phyloP scores from a whole-genome alignment of 2,113 vertebrate genomes.

The Condylura cristata region DNA sequence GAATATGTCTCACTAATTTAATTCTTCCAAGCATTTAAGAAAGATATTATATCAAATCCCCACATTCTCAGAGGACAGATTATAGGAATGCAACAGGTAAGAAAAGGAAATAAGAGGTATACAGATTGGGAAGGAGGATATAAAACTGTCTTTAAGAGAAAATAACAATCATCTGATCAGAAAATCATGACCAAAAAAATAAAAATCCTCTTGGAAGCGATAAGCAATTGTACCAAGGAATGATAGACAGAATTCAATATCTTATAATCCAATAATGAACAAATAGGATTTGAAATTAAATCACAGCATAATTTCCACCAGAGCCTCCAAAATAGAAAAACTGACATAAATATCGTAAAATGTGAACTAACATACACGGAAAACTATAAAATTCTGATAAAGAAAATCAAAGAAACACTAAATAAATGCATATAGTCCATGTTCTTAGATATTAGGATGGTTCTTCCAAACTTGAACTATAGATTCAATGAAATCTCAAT shows the following conservation, averaged over 20 bases:
- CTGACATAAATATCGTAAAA: not conserved
- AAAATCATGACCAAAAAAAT: not conserved
- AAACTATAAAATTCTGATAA: no score
- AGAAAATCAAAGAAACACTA: not conserved
- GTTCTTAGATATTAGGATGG: not conserved
- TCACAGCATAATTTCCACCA: not conserved
- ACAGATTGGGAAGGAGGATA: not conserved
- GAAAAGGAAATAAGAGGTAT: not conserved
- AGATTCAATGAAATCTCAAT: not conserved
- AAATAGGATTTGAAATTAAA: not conserved
- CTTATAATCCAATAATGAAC: not conserved
- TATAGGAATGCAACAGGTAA: not conserved
- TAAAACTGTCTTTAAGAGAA: no score
- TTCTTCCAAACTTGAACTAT: not conserved
- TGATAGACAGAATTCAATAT: not conserved
- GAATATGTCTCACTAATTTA: no score
- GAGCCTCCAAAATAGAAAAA: not conserved
- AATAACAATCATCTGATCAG: no score
- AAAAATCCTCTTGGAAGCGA: not conserved
- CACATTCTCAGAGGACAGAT: not conserved
- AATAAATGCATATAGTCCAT: not conserved
- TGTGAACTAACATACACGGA: not conserved
- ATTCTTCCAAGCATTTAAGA: no score
- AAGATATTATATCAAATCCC: not conserved
- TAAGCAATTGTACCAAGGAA: not conserved